These are phyloP conservation scores for Drosophila truncata DNA, from an alignment of 1,140 invertebrate genomes.

Conservation along the genomic window DNA sequence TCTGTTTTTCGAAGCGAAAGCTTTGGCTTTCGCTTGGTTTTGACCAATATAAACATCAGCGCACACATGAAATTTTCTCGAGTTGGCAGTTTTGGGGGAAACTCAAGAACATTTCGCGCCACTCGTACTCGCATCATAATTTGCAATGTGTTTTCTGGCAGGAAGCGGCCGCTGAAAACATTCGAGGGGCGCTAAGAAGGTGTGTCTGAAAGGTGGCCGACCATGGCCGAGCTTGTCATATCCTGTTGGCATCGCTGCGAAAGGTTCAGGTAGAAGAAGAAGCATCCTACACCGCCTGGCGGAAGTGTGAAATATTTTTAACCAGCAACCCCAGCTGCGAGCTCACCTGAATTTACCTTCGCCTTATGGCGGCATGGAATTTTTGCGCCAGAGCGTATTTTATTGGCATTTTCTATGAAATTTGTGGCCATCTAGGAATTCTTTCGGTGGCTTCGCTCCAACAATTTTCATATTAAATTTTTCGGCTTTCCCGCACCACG, in stretches of 20 bases:
- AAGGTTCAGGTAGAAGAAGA: slow-evolving; percentile 45
- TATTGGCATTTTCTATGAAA: slow-evolving; percentile 76
- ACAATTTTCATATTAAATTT: slow-evolving; percentile 63
- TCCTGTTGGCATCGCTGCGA: slow-evolving; percentile 71
- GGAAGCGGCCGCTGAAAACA: slow-evolving; percentile 64
- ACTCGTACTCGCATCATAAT: slow-evolving; percentile 57
- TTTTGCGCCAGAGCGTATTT: slow-evolving; percentile 74
- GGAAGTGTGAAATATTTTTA: slow-evolving; percentile 80
- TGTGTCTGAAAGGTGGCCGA: not conserved
- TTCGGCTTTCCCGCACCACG: slow-evolving; percentile 8
- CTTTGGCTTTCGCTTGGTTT: too few species aligned
- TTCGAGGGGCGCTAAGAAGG: slow-evolving; percentile 18
- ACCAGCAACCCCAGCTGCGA: slow-evolving; percentile 14
- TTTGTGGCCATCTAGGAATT: slow-evolving; percentile 73
- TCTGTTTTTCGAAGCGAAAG: slow-evolving; percentile 16
- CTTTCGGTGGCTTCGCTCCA: slow-evolving; percentile 17
- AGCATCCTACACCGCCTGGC: slow-evolving; percentile 13
- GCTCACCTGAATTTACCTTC: slow-evolving; percentile 45
- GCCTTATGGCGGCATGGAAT: slow-evolving; percentile 67
- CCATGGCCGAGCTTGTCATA: slow-evolving; percentile 70
- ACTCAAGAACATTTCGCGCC: slow-evolving; percentile 11
- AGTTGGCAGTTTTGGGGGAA: slow-evolving; percentile 50
- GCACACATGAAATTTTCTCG: slow-evolving; percentile 26
- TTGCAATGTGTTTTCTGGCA: slow-evolving; percentile 58
- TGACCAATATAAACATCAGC: slow-evolving; percentile 35